Conservation (phyloP, 2,888 invertebrate species). For the Malacosoma neustria region DNA sequence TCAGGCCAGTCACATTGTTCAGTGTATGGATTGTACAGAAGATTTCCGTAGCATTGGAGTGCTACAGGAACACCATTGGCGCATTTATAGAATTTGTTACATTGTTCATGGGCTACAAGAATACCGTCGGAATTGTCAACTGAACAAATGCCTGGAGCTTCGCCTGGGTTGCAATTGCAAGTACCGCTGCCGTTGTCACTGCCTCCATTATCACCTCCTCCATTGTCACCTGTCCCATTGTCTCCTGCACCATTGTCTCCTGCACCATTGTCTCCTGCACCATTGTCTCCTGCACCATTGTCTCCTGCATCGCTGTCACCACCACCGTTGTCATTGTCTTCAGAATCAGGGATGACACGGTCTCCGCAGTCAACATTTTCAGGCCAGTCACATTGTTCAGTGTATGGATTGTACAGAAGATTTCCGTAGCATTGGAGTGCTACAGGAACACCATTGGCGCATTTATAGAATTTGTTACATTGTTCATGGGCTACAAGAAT, state of each 20-base stretch:
- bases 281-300: constrained; percentile 2
- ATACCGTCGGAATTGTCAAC: constrained; percentile 20
- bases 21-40: constrained; percentile 21
- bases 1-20: constrained; percentile 27
- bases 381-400: constrained; percentile 21
- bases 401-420: constrained; percentile 19
- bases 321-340: neutral
- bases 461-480: constrained; percentile 27
- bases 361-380: constrained; percentile 23
- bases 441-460: constrained; percentile 19
- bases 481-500: constrained; percentile 23
- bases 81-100: constrained; percentile 32
- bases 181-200: constrained; percentile 7
- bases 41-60: constrained; percentile 14
- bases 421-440: constrained; percentile 9
- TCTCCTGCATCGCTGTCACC: constrained; percentile 2
- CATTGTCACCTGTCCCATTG: constrained; percentile 4
- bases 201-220: constrained; percentile 1
- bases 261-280: constrained; percentile 5
- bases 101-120: constrained; percentile 26
- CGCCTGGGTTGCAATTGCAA: constrained; percentile 23
- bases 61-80: constrained; percentile 16
- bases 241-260: constrained; percentile 1
- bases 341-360: constrained; percentile 6
- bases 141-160: constrained; percentile 21